Percentiles rank a stretch among this genome's conserved stretches.
Conservation (phyloP, 2,888 invertebrate genomes). For the Lepidonotus clava region DNA sequence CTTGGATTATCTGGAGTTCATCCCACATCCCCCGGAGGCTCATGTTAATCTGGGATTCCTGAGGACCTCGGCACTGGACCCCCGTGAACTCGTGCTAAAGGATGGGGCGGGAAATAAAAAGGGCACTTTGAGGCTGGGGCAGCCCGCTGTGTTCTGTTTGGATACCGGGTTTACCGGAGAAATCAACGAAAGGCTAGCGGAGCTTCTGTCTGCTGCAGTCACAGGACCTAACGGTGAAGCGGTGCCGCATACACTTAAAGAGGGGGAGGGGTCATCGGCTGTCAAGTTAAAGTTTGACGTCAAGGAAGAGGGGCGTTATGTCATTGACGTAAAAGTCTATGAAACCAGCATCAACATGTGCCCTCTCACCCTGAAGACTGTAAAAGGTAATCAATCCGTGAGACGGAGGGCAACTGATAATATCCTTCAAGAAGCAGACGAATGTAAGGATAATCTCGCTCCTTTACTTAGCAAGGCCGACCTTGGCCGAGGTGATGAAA, state of each 20-base stretch:
- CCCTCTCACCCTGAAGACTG: neutral
- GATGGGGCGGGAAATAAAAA: neutral
- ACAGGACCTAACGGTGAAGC: neutral
- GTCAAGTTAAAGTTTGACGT: neutral
- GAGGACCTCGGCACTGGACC: neutral
- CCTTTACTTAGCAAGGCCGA: too few relatives aligned
- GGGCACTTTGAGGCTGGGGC: neutral
- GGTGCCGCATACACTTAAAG: neutral
- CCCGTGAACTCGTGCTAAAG: neutral
- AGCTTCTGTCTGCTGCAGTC: neutral
- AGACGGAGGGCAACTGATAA: too few relatives aligned
- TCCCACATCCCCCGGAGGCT: neutral
- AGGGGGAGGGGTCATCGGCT: neutral
- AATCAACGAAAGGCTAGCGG: neutral
- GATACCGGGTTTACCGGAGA: neutral
- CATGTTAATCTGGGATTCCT: neutral
- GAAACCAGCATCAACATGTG: neutral
- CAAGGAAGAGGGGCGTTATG: neutral
- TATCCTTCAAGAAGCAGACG: too few relatives aligned
- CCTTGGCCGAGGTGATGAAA: too few relatives aligned
- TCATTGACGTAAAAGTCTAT: conserved; percentile 3
- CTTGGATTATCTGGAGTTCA: neutral
- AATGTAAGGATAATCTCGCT: too few relatives aligned
- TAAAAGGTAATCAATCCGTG: too few relatives aligned
- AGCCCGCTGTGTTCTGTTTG: neutral